phyloP scores from a whole-genome alignment of 1,140 invertebrate genomes.

The Neodiprion fabricii region DNA sequence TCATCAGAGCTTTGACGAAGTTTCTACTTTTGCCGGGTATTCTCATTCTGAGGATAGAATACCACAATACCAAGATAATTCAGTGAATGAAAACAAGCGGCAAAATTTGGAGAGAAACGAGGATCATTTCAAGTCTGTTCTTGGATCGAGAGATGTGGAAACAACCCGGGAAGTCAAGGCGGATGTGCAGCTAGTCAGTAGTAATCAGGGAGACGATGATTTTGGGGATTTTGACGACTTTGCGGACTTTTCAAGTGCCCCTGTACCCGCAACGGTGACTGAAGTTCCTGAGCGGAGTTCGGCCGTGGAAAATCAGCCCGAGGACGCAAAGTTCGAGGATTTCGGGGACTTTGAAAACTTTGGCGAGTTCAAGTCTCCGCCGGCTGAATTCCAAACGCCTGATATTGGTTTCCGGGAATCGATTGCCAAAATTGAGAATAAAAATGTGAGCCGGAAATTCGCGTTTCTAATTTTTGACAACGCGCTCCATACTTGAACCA shows the following conservation, averaged over 20 bases:
- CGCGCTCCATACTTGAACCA: background rate
- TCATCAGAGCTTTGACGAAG: no score
- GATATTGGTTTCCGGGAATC: constrained; percentile 58
- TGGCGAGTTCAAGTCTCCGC: constrained; percentile 54
- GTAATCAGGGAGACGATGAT: constrained; percentile 28
- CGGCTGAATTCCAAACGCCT: constrained; percentile 38
- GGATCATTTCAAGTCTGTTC: no score
- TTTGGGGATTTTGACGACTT: constrained; percentile 52
- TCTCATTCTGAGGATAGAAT: no score
- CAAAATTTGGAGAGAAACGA: no score
- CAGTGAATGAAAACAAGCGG: no score
- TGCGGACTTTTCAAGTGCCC: constrained; percentile 38
- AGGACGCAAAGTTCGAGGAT: constrained; percentile 49
- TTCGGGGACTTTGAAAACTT: constrained; percentile 69
- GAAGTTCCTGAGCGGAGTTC: constrained; percentile 19
- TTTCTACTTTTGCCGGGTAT: no score
- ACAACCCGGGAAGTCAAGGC: background rate
- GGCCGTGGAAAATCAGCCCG: constrained; percentile 5
- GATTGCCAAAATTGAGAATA: constrained; percentile 63
- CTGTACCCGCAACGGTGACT: constrained; percentile 12
- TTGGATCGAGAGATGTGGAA: background rate
- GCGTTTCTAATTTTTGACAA: constrained; percentile 8
- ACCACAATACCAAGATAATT: no score
- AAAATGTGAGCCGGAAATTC: constrained; percentile 48
- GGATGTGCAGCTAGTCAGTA: constrained; percentile 8